Evolutionary conservation across 2,888 invertebrate species (phyloP), one percentile per base, ranked within the genome.

Genomic region (Agonopterix subpropinquella): DNA sequence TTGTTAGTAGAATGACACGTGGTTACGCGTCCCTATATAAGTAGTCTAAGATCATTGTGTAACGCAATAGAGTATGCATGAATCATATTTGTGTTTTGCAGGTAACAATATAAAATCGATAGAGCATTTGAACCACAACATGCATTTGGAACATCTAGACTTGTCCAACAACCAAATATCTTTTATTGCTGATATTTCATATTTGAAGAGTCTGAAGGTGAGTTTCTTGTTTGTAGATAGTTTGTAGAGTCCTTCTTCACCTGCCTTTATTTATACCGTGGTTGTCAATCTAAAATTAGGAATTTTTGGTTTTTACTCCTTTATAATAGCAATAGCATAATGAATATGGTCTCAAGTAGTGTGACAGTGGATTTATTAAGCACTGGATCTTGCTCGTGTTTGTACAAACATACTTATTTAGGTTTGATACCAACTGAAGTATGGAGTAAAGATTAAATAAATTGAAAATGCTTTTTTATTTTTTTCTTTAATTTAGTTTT

Each of bases 21-120:
- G n/a, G n/a, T n/a, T n/a, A n/a, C n/a, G n/a, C n/a, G n/a, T n/a
- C n/a, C n/a, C n/a, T n/a, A n/a, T n/a, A n/a, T n/a, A n/a, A n/a
- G n/a, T n/a, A n/a, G n/a, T n/a, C n/a, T n/a, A n/a, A n/a, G n/a
- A n/a, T n/a, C n/a, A n/a, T n/a, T 37, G n/a, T 37, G n/a, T 4
- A n/a, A 39, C n/a, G 39, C 8, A n/a, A n/a, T 39, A 39, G 1
- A 39, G 5, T 39, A n/a, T 39, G 28, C 5, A 28, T 28, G 7
- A 1, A 28, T 28, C 5, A 5, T 28, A 28, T 39, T 39, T 39
- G n/a, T 39, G n/a, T 9, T 39, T n/a, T n/a, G n/a, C 94, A 80
- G 95, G 95, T 55, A 98, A 98, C 84, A 96, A 94, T 69, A 95
- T 98, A 64, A 97, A 97, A 91, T 92, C 93, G n/a, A 95, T 97